Conservation (phyloP, 2,888 invertebrate genomes). For the Euplagia quadripunctaria region DNA sequence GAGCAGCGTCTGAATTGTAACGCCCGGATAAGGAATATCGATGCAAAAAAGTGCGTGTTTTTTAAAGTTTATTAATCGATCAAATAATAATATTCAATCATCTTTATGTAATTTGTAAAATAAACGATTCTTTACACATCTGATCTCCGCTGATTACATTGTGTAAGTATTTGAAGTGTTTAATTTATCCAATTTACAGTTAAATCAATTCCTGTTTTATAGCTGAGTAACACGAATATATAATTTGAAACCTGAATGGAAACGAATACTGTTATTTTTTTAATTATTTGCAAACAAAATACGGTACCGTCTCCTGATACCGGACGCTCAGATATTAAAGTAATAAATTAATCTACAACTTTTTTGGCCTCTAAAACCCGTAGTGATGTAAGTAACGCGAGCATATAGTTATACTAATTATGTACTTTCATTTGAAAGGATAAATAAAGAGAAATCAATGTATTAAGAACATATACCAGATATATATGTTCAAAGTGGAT, state of each 20-base stretch:
- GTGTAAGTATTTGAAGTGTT: not conserved
- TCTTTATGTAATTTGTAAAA: too few species aligned
- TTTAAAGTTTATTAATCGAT: too few species aligned
- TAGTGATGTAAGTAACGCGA: not conserved
- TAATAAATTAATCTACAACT: not conserved
- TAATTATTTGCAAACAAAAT: too few species aligned
- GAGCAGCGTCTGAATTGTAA: too few species aligned
- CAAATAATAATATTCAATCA: too few species aligned
- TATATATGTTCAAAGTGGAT: not conserved
- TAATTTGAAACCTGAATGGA: not conserved
- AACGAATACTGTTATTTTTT: too few species aligned
- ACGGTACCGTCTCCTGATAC: too few species aligned
- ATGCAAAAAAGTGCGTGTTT: too few species aligned
- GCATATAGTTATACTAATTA: not conserved
- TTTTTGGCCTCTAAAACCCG: not conserved
- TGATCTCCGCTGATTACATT: not conserved
- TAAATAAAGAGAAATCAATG: not conserved
- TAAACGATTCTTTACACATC: too few species aligned
- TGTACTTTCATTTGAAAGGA: slow-evolving; percentile 7
- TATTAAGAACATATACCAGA: not conserved
- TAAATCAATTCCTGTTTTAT: not conserved
- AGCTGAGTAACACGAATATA: not conserved
- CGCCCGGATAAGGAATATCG: too few species aligned
- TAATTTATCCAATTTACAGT: not conserved
- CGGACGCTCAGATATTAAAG: not conserved